Percentiles rank a stretch among this genome's conserved stretches.
These are phyloP conservation scores for Datnioides undecimradiatus DNA, from an alignment of 2,113 vertebrate genomes.

Conservation along the genomic window DNA sequence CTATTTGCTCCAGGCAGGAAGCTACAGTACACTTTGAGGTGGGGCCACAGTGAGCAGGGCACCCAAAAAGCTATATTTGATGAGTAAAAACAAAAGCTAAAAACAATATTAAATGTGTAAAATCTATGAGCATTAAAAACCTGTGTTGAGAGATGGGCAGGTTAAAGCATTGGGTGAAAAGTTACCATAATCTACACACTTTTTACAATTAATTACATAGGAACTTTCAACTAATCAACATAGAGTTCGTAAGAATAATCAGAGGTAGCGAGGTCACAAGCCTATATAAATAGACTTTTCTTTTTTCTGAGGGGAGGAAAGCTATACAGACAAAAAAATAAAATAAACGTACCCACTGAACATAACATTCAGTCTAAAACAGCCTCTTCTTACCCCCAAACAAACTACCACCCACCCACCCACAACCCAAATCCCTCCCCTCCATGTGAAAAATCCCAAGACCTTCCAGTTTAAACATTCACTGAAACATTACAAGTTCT, in stretches of 20 bases:
- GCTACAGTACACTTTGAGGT: slow-evolving; percentile 82
- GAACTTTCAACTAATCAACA: slow-evolving; percentile 88
- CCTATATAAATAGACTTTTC: slow-evolving; percentile 83
- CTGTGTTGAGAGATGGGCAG: slow-evolving; percentile 88
- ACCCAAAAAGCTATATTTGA: slow-evolving; percentile 78
- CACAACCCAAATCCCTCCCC: slow-evolving; percentile 52
- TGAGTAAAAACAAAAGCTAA: slow-evolving; percentile 73
- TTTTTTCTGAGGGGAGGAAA: slow-evolving; percentile 88
- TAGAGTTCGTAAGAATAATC: slow-evolving; percentile 90
- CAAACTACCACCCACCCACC: slow-evolving; percentile 30
- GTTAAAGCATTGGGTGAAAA: slow-evolving; percentile 89
- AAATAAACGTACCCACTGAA: slow-evolving; percentile 88
- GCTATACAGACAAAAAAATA: slow-evolving; percentile 88
- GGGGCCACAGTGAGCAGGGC: slow-evolving; percentile 70
- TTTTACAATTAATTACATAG: slow-evolving; percentile 93
- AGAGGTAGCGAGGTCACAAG: slow-evolving; percentile 94
- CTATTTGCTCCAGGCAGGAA: slow-evolving; percentile 77
- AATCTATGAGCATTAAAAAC: slow-evolving; percentile 84
- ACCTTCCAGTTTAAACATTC: slow-evolving; percentile 94
- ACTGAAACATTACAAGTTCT: slow-evolving; percentile 89
- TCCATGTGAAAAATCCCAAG: slow-evolving; percentile 82
- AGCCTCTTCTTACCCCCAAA: slow-evolving; percentile 72
- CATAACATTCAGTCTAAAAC: slow-evolving; percentile 85
- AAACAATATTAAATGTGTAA: slow-evolving; percentile 76
- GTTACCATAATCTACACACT: slow-evolving; percentile 90